A percentile compares a stretch with the other conserved stretches of the same genome.
Evolutionary conservation across 2,888 invertebrate species (phyloP).

Genomic region (Spodoptera picta): DNA sequence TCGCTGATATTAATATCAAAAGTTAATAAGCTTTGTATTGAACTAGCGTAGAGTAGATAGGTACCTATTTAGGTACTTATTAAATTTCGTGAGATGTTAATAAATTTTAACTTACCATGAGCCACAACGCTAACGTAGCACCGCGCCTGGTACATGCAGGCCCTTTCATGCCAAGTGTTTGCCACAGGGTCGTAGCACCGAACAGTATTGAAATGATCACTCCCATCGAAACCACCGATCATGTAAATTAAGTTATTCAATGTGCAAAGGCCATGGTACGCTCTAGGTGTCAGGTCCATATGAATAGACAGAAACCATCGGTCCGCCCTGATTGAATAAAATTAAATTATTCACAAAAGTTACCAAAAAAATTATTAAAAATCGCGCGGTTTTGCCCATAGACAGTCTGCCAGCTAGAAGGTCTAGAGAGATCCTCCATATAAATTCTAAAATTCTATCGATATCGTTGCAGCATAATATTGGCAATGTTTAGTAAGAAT

Average conservation of each 20-base stretch:
- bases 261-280: slow-evolving; percentile 94
- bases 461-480: no score
- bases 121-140: slow-evolving; percentile 94
- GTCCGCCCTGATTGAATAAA: slow-evolving; percentile 88
- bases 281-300: slow-evolving; percentile 91
- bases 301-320: slow-evolving; percentile 92
- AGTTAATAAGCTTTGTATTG: no score
- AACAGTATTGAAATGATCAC: slow-evolving; percentile 93
- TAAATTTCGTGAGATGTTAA: neutral
- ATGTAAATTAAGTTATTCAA: slow-evolving; percentile 92
- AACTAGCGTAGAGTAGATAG: no score
- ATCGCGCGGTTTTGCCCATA: slow-evolving; percentile 1
- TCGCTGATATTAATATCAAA: no score
- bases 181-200: slow-evolving; percentile 94
- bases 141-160: slow-evolving; percentile 94
- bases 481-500: no score
- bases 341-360: neutral
- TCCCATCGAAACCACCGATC: slow-evolving; percentile 95
- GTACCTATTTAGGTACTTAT: no score
- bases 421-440: no score
- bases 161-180: slow-evolving; percentile 92
- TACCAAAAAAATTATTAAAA: neutral
- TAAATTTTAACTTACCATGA: slow-evolving; percentile 80
- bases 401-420: slow-evolving; percentile 2
- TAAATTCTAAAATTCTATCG: no score